phyloP scores from a whole-genome alignment of 2,888 invertebrate genomes.

The Nomada flava region DNA sequence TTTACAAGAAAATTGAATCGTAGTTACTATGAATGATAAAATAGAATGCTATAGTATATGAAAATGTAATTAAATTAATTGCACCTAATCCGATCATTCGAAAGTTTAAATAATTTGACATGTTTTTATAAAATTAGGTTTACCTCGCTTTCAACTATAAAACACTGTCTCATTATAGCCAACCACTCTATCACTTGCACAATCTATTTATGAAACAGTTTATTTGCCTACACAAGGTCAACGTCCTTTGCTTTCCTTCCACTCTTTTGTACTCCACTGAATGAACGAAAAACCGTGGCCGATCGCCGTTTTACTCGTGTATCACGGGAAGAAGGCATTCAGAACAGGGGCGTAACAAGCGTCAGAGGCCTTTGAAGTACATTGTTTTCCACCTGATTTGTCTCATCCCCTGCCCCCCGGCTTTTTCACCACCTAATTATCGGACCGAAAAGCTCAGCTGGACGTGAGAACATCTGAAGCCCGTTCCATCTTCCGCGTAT shows the following conservation, averaged over 20 bases:
- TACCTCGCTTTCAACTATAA: too few species aligned
- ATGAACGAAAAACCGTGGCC: background rate
- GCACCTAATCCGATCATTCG: too few species aligned
- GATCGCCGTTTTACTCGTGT: background rate
- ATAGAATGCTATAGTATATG: too few species aligned
- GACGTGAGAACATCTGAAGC: constrained; percentile 60
- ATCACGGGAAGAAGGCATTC: constrained; percentile 8
- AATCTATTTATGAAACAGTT: background rate
- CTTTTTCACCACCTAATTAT: constrained; percentile 52
- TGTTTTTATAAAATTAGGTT: too few species aligned
- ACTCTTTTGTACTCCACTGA: background rate
- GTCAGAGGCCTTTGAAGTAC: constrained; percentile 51
- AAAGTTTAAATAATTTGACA: too few species aligned
- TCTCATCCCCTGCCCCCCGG: constrained; percentile 23
- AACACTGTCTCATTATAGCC: too few species aligned
- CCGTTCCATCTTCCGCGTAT: constrained; percentile 30
- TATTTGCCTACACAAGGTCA: background rate
- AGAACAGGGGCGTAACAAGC: constrained; percentile 30
- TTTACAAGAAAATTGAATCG: too few species aligned
- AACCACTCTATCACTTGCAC: too few species aligned
- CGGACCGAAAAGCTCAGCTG: constrained; percentile 58
- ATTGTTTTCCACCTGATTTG: constrained; percentile 63
- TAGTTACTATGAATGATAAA: too few species aligned
- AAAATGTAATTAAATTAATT: too few species aligned
- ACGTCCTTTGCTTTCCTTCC: background rate